Base-by-base conservation (phyloP, 2,113 vertebrate species). In the Macrotus californicus region DNA sequence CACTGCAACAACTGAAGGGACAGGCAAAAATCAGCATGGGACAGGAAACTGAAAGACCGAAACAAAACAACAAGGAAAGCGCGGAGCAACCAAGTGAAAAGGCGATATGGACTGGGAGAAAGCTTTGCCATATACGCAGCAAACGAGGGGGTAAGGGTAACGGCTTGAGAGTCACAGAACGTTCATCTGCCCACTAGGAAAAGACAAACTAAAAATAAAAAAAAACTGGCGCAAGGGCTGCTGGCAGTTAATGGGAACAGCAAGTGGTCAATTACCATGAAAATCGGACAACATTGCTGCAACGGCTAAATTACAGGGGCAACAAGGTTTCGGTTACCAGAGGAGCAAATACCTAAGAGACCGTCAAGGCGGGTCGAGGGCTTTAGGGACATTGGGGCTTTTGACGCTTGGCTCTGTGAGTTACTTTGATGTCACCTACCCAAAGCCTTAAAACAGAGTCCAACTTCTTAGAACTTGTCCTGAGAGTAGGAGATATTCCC, bases 1-100 rank as follows among this genome's bases (percentile, higher is more conserved):
- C 7, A 21, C 2, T 0, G 8, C 13, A 39, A 67, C 14, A n/a
- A 6, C 2, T 0, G 16, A 86, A 16, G 31, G 9, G n/a, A 50
- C 43, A 50, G 73, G 22, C 75, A 31, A 13, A 14, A 12, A 14
- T 43, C 46, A 13, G 7, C n/a, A 26, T 0, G 2, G 66, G 56
- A 66, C 6, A n/a, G 52, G 39, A 59, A 26, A 13, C 15, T 0
- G 72, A 12, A 31, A 22, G 43, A 22, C 4, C 1, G 14, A 46
- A 54, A 80, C 21, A 7, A 69, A 75, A 21, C 15, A 7, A 8
- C n/a, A 52, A 31, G 0, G 0, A 64, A 34, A 67, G 29, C 41
- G 18, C n/a, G 13, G 48, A 21, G 48, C 69, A 18, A 39, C 52
- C 22, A 48, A 29, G 46, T 72, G 18, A 19, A 22, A 34, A 64